Conservation (phyloP, 2,113 vertebrate species). For the Elgaria multicarinata region DNA sequence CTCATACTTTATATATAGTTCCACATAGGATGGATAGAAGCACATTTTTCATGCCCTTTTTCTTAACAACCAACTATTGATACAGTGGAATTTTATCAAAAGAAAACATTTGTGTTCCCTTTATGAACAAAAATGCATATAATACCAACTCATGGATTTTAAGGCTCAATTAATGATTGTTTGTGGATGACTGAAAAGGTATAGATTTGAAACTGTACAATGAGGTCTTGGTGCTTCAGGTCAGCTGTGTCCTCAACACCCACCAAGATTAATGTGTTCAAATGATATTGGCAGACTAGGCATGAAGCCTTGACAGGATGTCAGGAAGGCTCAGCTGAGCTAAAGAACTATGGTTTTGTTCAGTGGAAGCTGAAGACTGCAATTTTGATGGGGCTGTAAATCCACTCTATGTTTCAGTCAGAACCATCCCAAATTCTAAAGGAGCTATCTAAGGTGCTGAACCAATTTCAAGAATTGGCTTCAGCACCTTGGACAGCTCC, state of each 20-base stretch:
- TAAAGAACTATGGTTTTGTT: background rate
- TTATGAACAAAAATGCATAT: background rate
- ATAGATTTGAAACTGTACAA: background rate
- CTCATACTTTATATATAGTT: conserved; percentile 16
- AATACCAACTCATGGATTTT: background rate
- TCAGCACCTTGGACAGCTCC: too few species aligned
- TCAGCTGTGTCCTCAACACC: background rate
- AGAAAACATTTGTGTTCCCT: background rate
- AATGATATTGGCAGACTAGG: background rate
- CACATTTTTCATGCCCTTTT: too few species aligned
- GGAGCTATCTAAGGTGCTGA: too few species aligned
- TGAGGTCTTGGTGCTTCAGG: background rate
- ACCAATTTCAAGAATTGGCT: too few species aligned
- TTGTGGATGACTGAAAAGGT: background rate
- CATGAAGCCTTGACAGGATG: background rate
- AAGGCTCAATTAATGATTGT: background rate
- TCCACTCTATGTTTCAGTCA: too few species aligned
- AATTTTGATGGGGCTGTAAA: too few species aligned
- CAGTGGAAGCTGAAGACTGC: too few species aligned
- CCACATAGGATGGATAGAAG: background rate
- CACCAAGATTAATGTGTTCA: background rate
- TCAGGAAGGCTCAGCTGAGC: background rate
- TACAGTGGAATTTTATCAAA: background rate
- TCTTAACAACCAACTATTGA: background rate
- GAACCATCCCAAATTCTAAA: too few species aligned